phyloP scores from a whole-genome alignment of 2,888 invertebrate species.

The Fissipunctia ypsillon region DNA sequence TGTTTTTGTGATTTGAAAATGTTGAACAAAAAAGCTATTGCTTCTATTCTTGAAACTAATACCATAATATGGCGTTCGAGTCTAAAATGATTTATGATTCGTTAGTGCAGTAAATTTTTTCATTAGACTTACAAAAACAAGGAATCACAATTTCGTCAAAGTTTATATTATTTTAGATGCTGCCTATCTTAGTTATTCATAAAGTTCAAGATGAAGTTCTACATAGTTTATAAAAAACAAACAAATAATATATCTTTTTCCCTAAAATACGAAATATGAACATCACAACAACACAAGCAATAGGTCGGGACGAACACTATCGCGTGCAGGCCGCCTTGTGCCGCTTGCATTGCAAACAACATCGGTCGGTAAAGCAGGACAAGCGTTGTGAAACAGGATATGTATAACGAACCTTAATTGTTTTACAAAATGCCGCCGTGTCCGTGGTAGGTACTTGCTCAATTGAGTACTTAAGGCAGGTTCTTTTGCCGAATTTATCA shows the following conservation, averaged over 20 bases:
- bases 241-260: constrained; percentile 8
- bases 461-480: constrained; percentile 29
- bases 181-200: background rate
- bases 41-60: background rate
- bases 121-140: background rate
- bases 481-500: constrained; percentile 40
- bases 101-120: constrained; percentile 3
- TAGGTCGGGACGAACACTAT: constrained; percentile 44
- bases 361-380: constrained; percentile 49
- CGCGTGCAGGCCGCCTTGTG: constrained; percentile 57
- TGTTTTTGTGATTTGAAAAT: background rate
- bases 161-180: background rate
- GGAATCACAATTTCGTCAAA: background rate
- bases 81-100: background rate
- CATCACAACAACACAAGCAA: constrained; percentile 25
- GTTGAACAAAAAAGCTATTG: background rate
- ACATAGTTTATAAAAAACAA: background rate
- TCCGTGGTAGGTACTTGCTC: constrained; percentile 33
- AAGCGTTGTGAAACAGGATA: constrained; percentile 63
- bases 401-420: constrained; percentile 62
- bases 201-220: background rate
- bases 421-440: constrained; percentile 50
- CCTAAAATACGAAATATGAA: constrained; percentile 2
- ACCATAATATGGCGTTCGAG: background rate
- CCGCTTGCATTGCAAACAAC: constrained; percentile 50